Evolutionary conservation across 2,113 vertebrate species (phyloP).

Genomic region (Colinus virginianus): DNA sequence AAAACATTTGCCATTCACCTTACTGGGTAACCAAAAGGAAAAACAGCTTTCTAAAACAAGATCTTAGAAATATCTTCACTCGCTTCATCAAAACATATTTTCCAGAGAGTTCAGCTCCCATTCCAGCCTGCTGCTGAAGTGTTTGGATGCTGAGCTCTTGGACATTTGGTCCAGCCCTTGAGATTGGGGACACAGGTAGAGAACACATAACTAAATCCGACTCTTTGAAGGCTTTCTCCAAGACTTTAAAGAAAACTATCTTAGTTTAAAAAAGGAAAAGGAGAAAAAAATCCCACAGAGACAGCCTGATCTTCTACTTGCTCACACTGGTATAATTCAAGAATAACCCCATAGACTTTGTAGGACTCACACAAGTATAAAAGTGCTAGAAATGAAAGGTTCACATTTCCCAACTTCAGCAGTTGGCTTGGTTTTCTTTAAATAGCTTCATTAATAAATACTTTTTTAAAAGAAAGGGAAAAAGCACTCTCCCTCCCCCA

Average conservation of each 20-base stretch:
- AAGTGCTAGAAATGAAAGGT: constrained; percentile 68
- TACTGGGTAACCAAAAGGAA: not conserved
- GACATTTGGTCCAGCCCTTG: not conserved
- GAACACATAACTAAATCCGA: constrained; percentile 10
- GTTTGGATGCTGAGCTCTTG: constrained; percentile 18
- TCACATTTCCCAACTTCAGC: constrained; percentile 57
- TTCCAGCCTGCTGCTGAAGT: not conserved
- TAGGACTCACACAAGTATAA: constrained; percentile 56
- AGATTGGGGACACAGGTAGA: not conserved
- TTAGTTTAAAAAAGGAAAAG: constrained; percentile 49
- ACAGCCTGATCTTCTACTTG: constrained; percentile 47
- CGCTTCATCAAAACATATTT: not conserved
- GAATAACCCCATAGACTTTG: constrained; percentile 54
- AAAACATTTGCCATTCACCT: not conserved
- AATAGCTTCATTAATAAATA: constrained; percentile 71
- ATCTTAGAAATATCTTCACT: not conserved
- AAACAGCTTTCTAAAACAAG: not conserved
- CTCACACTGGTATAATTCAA: constrained; percentile 60
- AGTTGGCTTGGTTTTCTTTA: constrained; percentile 53
- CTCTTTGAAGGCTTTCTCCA: constrained; percentile 52
- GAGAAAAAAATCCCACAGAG: constrained; percentile 54
- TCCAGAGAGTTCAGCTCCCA: not conserved
- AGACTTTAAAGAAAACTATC: constrained; percentile 30
- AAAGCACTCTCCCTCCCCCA: constrained; percentile 25
- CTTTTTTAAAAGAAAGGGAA: not conserved